A percentile compares a stretch with the other conserved stretches of the same genome.
These are phyloP conservation scores for Pterocles gutturalis DNA, from an alignment of 2,113 vertebrate genomes.

Conservation along the genomic window DNA sequence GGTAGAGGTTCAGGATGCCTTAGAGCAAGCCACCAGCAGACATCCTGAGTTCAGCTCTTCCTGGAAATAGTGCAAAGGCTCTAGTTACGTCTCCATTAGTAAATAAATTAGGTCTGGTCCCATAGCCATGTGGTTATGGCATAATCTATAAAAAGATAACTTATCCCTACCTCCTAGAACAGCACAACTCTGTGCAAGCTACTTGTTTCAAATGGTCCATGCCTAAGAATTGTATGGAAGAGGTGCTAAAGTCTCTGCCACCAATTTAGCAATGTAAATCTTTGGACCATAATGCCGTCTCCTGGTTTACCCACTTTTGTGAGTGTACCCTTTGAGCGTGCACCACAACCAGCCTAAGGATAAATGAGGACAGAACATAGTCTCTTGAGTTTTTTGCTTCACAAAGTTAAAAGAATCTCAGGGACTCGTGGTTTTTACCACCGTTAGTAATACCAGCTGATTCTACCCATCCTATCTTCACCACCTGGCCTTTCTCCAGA, in stretches of 20 bases:
- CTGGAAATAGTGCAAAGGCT: not conserved
- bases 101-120: not conserved
- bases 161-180: not conserved
- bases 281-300: not conserved
- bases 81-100: not conserved
- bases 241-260: not conserved
- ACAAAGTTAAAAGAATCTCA: not conserved
- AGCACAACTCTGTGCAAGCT: accelerated
- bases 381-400: not conserved
- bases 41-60: not conserved
- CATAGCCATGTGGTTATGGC: not conserved
- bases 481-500: not conserved
- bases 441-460: too few relatives aligned
- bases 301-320: accelerated
- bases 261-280: not conserved
- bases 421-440: not conserved
- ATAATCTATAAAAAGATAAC: not conserved
- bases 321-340: accelerated
- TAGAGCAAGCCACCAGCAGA: not conserved
- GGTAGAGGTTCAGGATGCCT: not conserved
- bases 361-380: not conserved
- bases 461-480: not conserved
- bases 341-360: not conserved
- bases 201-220: not conserved
- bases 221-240: not conserved